Evolutionary conservation across 2,113 vertebrate species (phyloP), one percentile per base, ranked within the genome.

Genomic region (Caranx ignobilis): DNA sequence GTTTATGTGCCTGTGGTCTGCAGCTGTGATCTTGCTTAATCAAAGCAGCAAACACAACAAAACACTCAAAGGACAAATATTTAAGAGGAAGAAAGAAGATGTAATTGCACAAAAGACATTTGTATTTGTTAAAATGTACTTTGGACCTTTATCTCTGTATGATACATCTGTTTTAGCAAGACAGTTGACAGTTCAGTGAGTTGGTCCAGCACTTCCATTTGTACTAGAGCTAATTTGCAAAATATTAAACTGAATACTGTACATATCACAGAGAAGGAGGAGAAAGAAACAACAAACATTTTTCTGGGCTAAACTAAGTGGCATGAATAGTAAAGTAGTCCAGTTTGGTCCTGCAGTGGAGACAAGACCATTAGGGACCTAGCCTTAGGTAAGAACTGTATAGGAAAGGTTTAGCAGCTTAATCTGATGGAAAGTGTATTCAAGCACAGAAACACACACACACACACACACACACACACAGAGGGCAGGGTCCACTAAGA

Each of bases 401-500:
- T 32, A 86, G 54, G 34, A 78, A 65, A 75, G 64, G n/a, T 62
- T 78, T 67, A 84, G 82, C 71, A 57, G 83, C 75, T 61, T 89
- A 92, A 90, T 90, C 75, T 79, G 86, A 89, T 88, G 87, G 76
- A 86, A 87, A 86, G 86, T 69, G 78, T 86, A 77, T 79, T 87
- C 74, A 87, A 84, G 86, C 77, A 72, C 62, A 84, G 26, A 77
- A 61, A 39, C 55, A 45, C 5, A 10, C 67, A 63, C 57, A 34
- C 64, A 57, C 55, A 64, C 55, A 39, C 67, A 47, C 55, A 71
- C 39, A 37, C 18, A 72, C 0, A 74, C 2, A 70, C 18, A 65
- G 67, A 32, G 26, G 26, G 26, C 39, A 54, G 11, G 43, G 89
- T 80, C 81, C 89, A 87, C 86, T 75, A 84, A 90, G 87, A 85